Conservation (phyloP, 2,888 invertebrate genomes). For the Eueremaeus valkanovi region DNA sequence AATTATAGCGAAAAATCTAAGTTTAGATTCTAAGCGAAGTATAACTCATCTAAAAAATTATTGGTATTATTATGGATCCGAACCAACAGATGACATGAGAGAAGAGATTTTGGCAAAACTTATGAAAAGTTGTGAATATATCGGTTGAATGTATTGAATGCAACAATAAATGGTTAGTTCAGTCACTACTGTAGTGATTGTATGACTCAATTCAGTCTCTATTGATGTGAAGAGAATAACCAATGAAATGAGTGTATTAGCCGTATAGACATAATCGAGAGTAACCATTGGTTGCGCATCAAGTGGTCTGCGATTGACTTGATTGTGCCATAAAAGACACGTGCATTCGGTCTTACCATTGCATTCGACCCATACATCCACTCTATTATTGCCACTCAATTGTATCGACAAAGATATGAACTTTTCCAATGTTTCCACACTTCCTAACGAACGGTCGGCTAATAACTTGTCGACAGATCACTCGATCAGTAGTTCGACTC, state of each 20-base stretch:
- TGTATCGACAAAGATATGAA: conserved; percentile 7
- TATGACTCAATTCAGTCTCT: background rate
- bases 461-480: background rate
- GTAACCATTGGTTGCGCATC: conserved; percentile 21
- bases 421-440: conserved; percentile 16
- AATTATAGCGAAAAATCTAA: too few species aligned
- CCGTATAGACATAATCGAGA: conserved; percentile 6
- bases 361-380: background rate
- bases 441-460: conserved; percentile 2
- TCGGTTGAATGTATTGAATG: background rate
- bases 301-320: background rate
- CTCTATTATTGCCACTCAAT: background rate
- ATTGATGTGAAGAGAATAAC: conserved; percentile 19
- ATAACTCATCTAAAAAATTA: background rate
- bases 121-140: background rate
- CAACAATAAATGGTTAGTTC: conserved; percentile 8
- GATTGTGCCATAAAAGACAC: conserved; percentile 14
- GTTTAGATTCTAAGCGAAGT: too few species aligned
- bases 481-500: too few species aligned
- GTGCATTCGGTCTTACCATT: conserved; percentile 22
- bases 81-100: conserved; percentile 6
- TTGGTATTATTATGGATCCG: background rate
- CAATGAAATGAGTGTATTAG: conserved; percentile 11
- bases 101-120: background rate
- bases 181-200: conserved; percentile 2